These are phyloP conservation scores for Macrobrachium nipponense DNA, from an alignment of 1,140 invertebrate species.

Conservation along the genomic window DNA sequence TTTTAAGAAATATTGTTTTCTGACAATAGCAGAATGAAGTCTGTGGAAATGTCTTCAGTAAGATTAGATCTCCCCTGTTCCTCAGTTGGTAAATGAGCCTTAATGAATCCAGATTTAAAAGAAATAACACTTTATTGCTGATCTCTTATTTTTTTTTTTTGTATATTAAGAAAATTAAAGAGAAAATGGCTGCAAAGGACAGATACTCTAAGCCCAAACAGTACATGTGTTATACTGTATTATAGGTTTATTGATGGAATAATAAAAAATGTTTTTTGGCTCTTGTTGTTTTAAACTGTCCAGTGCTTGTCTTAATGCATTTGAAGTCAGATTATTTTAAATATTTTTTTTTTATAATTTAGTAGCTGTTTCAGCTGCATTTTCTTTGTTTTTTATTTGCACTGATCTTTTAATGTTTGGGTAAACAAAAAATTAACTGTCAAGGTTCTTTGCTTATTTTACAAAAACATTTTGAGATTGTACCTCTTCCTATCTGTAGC, in stretches of 20 bases:
- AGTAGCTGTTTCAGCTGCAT: no score
- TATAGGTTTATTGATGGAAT: constrained; percentile 56
- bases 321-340: no score
- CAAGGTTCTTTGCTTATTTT: no score
- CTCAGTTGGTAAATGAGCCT: constrained; percentile 30
- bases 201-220: constrained; percentile 46
- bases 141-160: constrained; percentile 29
- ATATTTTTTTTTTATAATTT: no score
- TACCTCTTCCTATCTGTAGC: no score
- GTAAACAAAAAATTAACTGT: no score
- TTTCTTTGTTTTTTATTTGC: no score
- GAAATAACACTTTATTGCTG: constrained; percentile 34
- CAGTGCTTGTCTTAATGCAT: no score
- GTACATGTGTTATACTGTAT: constrained; percentile 49
- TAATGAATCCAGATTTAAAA: constrained; percentile 22
- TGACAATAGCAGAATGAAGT: constrained; percentile 10
- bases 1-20: background rate
- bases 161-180: constrained; percentile 3
- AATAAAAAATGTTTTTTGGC: constrained; percentile 48
- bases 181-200: constrained; percentile 16
- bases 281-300: background rate
- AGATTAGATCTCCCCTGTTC: constrained; percentile 6
- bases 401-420: no score
- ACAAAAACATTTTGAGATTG: no score
- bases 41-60: constrained; percentile 12